phyloP scores from a whole-genome alignment of 2,797 vertebrate genomes.

The Bradypodion pumilum region DNA sequence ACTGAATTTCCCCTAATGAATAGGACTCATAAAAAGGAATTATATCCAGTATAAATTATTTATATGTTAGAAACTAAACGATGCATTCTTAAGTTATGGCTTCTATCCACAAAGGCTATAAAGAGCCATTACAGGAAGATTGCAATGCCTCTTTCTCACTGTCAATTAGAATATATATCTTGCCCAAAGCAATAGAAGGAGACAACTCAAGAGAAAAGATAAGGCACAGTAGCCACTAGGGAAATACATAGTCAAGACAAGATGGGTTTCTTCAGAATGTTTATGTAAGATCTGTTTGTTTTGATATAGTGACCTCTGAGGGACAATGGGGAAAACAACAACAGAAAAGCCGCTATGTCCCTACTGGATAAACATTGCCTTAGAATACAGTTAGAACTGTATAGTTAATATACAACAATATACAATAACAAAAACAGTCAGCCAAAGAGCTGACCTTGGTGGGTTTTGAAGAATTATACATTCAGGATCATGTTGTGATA shows the following conservation, averaged over 20 bases:
- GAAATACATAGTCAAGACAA: slow-evolving; percentile 55
- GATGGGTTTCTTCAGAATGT: slow-evolving; percentile 44
- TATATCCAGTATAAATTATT: slow-evolving; percentile 57
- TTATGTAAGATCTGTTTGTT: slow-evolving; percentile 49
- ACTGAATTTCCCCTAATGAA: slow-evolving; percentile 45
- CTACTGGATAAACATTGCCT: slow-evolving; percentile 7
- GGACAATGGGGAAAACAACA: neutral
- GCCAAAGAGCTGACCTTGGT: neutral
- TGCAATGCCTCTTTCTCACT: slow-evolving; percentile 54
- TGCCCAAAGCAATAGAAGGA: slow-evolving; percentile 50
- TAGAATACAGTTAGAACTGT: neutral
- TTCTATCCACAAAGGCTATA: slow-evolving; percentile 48
- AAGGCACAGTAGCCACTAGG: slow-evolving; percentile 53
- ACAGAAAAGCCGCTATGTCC: neutral
- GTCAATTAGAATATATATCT: slow-evolving; percentile 66
- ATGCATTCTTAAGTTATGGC: slow-evolving; percentile 46
- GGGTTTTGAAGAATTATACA: neutral
- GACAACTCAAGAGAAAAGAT: slow-evolving; percentile 49
- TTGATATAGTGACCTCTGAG: slow-evolving; percentile 57
- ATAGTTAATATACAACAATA: neutral
- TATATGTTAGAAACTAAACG: slow-evolving; percentile 41
- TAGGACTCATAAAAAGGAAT: slow-evolving; percentile 47
- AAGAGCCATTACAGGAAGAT: slow-evolving; percentile 47
- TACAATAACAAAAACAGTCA: neutral
- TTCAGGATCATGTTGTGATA: neutral